Evolutionary conservation across 2,888 invertebrate genomes (phyloP), one percentile per base, ranked within the genome.

Genomic region (Himalopsyche japonica): DNA sequence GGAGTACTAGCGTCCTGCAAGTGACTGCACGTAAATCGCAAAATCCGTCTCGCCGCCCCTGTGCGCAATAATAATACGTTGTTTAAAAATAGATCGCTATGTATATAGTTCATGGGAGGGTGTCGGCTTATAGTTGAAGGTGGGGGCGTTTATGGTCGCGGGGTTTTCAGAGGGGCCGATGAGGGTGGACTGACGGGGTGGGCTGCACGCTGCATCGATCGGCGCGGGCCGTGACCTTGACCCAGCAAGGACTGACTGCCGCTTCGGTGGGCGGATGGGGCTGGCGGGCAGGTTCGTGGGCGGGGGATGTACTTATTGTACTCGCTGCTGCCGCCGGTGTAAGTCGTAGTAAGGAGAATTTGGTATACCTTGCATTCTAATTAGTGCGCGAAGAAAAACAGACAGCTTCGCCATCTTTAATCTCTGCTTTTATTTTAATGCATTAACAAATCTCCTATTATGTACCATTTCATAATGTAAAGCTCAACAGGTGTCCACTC

Each of bases 211-310:
- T 93, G 92, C 93, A 93, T 93, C 93, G 93, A 93, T 93, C 93
- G 91, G 90, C 88, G 88, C 91, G 90, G 91, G 90, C 92, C 93
- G 92, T 93, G 93, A 93, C 94, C 93, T 93, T 93, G 93, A 93
- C 94, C 93, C 90, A 93, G 90, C 92, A 92, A 89, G 92, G 91
- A 90, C 91, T 92, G 92, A 88, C 88, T 88, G 88, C 88, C 88
- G 89, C 86, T 87, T 86, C 86, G 87, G 85, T 81, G 87, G 84
- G 81, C 86, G 81, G 85, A 87, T 92, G 92, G 92, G 92, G 91
- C 37, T 20, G 78, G 18, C 80, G 10, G 34, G 34, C 30, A 27
- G 70, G 70, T 70, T 15, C 70, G 70, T 70, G 27, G 70, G 30
- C 70, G 27, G 70, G 70, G 70, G 70, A 27, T 0, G 70, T 70